phyloP scores from a whole-genome alignment of 2,797 vertebrate species.

The Aeoliscus strigatus region DNA sequence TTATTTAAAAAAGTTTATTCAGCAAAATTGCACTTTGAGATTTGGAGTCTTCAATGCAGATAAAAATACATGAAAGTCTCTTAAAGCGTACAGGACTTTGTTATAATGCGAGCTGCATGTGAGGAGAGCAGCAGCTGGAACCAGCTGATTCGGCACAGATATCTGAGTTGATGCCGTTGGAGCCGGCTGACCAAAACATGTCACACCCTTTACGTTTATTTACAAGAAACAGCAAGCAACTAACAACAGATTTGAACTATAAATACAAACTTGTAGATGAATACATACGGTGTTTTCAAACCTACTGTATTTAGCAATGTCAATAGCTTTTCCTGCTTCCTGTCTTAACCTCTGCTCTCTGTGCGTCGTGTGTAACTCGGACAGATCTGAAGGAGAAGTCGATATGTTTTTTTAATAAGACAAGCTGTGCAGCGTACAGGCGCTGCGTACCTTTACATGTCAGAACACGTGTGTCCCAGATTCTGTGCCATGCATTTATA shows the following conservation, averaged over 20 bases:
- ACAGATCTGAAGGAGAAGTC: conserved; percentile 13
- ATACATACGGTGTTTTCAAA: background rate
- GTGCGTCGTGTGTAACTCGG: conserved; percentile 7
- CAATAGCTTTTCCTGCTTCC: conserved; percentile 2
- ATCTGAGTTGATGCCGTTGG: conserved; percentile 6
- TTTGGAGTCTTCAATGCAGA: conserved; percentile 28
- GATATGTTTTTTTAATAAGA: conserved; percentile 32
- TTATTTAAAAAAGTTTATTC: conserved; percentile 67
- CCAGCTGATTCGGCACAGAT: too few species aligned
- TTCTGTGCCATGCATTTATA: conserved; percentile 32
- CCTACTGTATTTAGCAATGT: background rate
- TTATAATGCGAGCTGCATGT: conserved; percentile 32
- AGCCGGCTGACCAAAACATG: conserved; percentile 6
- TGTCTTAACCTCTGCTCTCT: conserved; percentile 6
- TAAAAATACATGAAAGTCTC: conserved; percentile 32
- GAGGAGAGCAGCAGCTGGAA: conserved; percentile 2
- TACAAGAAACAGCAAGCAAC: conserved; percentile 52
- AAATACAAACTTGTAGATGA: conserved; percentile 36
- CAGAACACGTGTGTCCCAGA: conserved; percentile 33
- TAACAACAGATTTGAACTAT: conserved; percentile 29
- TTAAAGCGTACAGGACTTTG: conserved; percentile 22
- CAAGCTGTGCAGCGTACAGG: conserved; percentile 19
- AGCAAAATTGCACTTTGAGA: conserved; percentile 62
- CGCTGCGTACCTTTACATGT: conserved; percentile 16
- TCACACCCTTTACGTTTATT: conserved; percentile 52